These are phyloP conservation scores for Leptinotarsa tumamoca DNA, from an alignment of 2,888 invertebrate genomes.

Conservation along the genomic window DNA sequence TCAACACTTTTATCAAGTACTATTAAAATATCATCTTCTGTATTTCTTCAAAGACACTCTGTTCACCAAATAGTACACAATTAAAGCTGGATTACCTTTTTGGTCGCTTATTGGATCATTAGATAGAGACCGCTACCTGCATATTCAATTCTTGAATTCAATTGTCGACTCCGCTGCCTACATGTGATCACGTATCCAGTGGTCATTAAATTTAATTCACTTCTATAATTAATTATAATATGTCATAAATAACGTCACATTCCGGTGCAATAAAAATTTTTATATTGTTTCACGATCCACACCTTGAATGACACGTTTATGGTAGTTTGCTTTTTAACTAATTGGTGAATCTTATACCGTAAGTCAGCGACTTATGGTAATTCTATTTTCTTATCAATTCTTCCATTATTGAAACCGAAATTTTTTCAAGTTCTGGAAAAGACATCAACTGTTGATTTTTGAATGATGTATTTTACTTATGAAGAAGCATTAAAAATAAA, in stretches of 20 bases:
- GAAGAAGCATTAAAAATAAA: too few relatives aligned
- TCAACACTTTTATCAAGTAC: not conserved
- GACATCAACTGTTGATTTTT: too few relatives aligned
- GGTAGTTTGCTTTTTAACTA: not conserved
- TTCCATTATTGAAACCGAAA: too few relatives aligned
- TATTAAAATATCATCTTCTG: not conserved
- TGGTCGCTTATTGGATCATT: constrained; percentile 6
- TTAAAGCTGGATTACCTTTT: not conserved
- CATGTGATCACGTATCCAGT: constrained; percentile 8
- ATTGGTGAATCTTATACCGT: not conserved
- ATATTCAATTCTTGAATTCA: constrained; percentile 9
- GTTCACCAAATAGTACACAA: not conserved
- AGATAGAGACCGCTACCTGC: not conserved
- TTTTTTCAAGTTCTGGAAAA: too few relatives aligned
- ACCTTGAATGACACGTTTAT: not conserved
- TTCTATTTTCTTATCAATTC: too few relatives aligned
- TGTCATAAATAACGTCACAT: constrained; percentile 14
- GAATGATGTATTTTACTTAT: too few relatives aligned
- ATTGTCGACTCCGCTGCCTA: constrained; percentile 12
- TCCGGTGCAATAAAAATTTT: constrained; percentile 11
- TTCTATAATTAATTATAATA: constrained; percentile 20
- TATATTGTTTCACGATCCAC: constrained; percentile 7
- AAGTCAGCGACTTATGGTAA: too few relatives aligned
- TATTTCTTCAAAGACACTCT: not conserved
- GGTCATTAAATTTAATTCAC: constrained; percentile 13